phyloP scores from a whole-genome alignment of 2,797 vertebrate species.

The Ctenochaetus hawaiiensis region DNA sequence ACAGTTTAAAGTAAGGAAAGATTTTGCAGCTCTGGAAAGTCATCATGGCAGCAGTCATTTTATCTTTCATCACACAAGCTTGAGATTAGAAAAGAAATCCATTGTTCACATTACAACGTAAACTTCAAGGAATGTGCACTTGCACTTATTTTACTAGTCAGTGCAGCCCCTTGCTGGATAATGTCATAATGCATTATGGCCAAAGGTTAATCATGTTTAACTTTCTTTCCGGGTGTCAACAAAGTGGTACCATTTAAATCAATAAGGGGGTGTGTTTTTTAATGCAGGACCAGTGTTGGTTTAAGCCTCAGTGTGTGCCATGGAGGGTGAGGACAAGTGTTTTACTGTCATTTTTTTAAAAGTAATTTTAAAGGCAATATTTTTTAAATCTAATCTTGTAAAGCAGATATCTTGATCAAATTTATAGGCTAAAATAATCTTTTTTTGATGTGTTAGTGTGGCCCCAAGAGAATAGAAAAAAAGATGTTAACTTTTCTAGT shows the following conservation, averaged over 20 bases:
- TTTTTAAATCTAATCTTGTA: not conserved
- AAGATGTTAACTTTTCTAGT: slow-evolving; percentile 10
- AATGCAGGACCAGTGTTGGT: too few relatives aligned
- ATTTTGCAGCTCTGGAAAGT: not conserved
- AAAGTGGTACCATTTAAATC: not conserved
- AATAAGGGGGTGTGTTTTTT: not conserved
- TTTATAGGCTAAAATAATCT: slow-evolving; percentile 4
- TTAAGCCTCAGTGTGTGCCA: too few relatives aligned
- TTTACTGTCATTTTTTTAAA: not conserved
- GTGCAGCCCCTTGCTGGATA: not conserved
- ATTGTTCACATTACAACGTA: not conserved
- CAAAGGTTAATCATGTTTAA: not conserved
- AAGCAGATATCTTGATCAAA: not conserved
- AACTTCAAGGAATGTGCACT: not conserved
- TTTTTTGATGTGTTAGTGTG: slow-evolving; percentile 2
- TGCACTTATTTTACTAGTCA: not conserved
- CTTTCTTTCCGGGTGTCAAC: not conserved
- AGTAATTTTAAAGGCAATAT: not conserved
- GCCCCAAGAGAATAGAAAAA: not conserved
- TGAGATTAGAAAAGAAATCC: not conserved
- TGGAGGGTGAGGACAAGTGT: too few relatives aligned
- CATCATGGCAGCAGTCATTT: not conserved
- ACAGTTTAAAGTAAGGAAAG: not conserved
- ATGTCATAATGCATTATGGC: not conserved
- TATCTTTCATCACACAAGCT: too few relatives aligned